Conservation (phyloP, 1,140 invertebrate genomes). For the Liolophura sinensis region DNA sequence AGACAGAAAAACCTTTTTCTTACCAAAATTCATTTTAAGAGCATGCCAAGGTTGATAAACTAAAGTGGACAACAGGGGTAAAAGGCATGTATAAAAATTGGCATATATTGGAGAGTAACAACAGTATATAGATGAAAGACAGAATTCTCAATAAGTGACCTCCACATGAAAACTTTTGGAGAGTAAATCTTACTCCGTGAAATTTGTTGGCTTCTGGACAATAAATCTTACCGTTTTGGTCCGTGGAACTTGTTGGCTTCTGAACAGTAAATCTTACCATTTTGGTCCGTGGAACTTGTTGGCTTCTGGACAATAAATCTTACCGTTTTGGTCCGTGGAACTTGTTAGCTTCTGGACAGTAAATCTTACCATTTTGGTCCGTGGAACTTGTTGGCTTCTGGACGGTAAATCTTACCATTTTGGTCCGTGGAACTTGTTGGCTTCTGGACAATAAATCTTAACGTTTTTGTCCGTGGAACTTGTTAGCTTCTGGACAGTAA, state of each 20-base stretch:
- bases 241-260: conserved; percentile 22
- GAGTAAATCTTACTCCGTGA: conserved; percentile 15
- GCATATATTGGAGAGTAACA: too few relatives aligned
- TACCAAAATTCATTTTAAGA: too few relatives aligned
- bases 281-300: conserved; percentile 24
- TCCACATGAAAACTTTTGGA: too few relatives aligned
- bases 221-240: conserved; percentile 17
- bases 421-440: conserved; percentile 21
- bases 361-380: conserved; percentile 20
- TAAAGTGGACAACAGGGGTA: neutral
- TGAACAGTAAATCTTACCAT: conserved; percentile 14
- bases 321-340: conserved; percentile 25
- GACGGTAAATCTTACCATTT: conserved; percentile 19
- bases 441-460: too few relatives aligned
- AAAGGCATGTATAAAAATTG: too few relatives aligned
- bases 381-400: conserved; percentile 19
- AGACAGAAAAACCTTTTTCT: too few relatives aligned
- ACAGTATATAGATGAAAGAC: too few relatives aligned
- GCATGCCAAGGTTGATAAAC: too few relatives aligned
- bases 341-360: conserved; percentile 15
- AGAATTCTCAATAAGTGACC: too few relatives aligned
- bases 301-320: too few relatives aligned
- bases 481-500: too few relatives aligned
- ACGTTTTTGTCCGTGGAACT: conserved; percentile 23
- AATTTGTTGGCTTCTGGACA: conserved; percentile 17